These are phyloP conservation scores for Malthinus seriepunctatus DNA, from an alignment of 2,888 invertebrate species.

Conservation along the genomic window DNA sequence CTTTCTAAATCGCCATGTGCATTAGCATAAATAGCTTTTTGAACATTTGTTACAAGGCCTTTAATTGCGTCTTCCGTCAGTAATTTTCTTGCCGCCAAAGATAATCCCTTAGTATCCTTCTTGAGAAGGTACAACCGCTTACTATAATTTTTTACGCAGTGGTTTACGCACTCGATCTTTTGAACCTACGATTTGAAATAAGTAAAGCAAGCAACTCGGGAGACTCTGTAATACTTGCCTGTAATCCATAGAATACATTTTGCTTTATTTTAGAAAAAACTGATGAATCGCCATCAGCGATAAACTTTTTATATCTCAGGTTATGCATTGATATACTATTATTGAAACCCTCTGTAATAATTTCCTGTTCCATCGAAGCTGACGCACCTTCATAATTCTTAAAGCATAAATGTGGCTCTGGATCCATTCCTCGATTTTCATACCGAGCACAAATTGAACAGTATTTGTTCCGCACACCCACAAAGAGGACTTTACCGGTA, in stretches of 20 bases:
- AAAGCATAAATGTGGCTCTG: not conserved
- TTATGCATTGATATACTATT: not conserved
- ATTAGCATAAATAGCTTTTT: too few relatives aligned
- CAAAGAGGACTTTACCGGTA: slow-evolving; percentile 4
- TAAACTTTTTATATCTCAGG: not conserved
- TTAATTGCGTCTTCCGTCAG: too few relatives aligned
- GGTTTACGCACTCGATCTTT: too few relatives aligned
- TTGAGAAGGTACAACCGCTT: too few relatives aligned
- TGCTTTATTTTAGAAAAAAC: slow-evolving; percentile 1
- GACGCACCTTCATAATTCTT: slow-evolving; percentile 9
- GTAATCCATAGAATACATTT: slow-evolving; percentile 3
- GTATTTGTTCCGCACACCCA: slow-evolving; percentile 10
- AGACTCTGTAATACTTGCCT: not conserved
- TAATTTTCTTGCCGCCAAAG: too few relatives aligned
- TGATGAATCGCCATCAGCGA: slow-evolving; percentile 4
- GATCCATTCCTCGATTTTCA: not conserved
- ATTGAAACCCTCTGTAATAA: slow-evolving; percentile 9
- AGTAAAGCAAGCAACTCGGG: too few relatives aligned
- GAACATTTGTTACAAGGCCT: too few relatives aligned
- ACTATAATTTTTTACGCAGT: too few relatives aligned
- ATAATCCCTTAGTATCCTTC: too few relatives aligned
- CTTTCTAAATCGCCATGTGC: too few relatives aligned
- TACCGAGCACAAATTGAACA: not conserved
- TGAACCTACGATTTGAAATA: too few relatives aligned
- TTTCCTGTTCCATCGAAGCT: slow-evolving; percentile 6